Conservation (phyloP, 1,140 invertebrate genomes). For the Telenomus remus region DNA sequence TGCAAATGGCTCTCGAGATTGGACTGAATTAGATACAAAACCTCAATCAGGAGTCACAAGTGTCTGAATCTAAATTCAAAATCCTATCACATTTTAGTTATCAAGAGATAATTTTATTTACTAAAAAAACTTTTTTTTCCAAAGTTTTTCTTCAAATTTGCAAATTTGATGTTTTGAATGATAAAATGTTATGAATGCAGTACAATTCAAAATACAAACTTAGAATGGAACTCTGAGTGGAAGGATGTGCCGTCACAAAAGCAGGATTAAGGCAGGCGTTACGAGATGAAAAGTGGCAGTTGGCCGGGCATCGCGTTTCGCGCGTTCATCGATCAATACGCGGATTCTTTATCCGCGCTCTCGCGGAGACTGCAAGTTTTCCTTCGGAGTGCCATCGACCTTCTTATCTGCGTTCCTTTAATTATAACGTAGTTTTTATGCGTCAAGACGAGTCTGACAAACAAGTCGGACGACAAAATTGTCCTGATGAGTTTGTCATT, state of each 20-base stretch:
- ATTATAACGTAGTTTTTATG: slow-evolving; percentile 18
- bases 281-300: slow-evolving; percentile 32
- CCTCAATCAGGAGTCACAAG: no score
- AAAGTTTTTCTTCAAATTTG: no score
- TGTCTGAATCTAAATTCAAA: no score
- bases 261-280: slow-evolving; percentile 30
- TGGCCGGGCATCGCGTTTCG: slow-evolving; percentile 22
- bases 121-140: no score
- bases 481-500: slow-evolving; percentile 7
- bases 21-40: no score
- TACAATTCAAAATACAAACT: no score
- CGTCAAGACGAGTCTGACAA: not conserved
- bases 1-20: no score
- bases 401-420: slow-evolving; percentile 30
- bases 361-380: slow-evolving; percentile 27
- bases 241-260: slow-evolving; percentile 18
- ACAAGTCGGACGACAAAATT: slow-evolving; percentile 11
- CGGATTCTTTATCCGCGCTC: slow-evolving; percentile 44
- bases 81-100: no score
- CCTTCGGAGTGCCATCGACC: slow-evolving; percentile 31
- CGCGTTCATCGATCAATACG: slow-evolving; percentile 52
- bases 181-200: no score
- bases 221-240: slow-evolving; percentile 24
- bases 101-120: no score
- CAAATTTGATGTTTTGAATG: no score